A percentile compares a stretch with the other conserved stretches of the same genome.
phyloP scores from a whole-genome alignment of 2,113 vertebrate species.

The Probosciger aterrimus region DNA sequence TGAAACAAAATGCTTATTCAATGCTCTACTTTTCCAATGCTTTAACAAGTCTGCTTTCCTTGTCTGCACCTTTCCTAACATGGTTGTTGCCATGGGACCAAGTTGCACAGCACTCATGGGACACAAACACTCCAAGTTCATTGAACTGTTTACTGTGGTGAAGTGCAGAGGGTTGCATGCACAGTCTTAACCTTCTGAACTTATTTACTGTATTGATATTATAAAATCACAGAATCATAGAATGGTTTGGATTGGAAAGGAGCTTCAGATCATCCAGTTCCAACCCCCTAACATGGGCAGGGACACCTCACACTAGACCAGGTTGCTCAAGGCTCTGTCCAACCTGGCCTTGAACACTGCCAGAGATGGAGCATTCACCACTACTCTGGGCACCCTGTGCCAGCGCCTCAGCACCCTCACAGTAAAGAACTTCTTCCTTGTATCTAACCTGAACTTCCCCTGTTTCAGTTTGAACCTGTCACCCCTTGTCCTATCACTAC shows the following conservation, averaged over 20 bases:
- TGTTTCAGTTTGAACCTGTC: too few species aligned
- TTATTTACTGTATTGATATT: not conserved
- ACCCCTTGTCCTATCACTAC: too few species aligned
- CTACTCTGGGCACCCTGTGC: too few species aligned
- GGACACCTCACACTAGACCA: too few species aligned
- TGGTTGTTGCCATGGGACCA: slow-evolving; percentile 8
- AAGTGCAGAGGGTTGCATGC: not conserved
- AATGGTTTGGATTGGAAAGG: too few species aligned
- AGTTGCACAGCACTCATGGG: not conserved
- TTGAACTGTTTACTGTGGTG: not conserved
- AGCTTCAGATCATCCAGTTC: too few species aligned
- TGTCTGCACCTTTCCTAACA: not conserved
- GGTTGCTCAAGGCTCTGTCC: not conserved
- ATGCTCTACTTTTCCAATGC: not conserved
- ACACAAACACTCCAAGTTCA: not conserved
- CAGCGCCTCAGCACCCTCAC: too few species aligned
- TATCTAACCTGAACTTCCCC: too few species aligned
- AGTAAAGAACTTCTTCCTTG: too few species aligned
- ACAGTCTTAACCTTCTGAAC: not conserved
- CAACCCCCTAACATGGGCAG: too few species aligned
- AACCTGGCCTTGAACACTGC: not conserved
- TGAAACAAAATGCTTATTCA: not conserved
- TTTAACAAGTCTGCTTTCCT: not conserved
- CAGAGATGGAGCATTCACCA: too few species aligned
- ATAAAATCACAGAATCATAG: too few species aligned